Evolutionary conservation across 2,797 vertebrate genomes (phyloP), one percentile per base, ranked within the genome.

Genomic region (Myioborus miniatus): DNA sequence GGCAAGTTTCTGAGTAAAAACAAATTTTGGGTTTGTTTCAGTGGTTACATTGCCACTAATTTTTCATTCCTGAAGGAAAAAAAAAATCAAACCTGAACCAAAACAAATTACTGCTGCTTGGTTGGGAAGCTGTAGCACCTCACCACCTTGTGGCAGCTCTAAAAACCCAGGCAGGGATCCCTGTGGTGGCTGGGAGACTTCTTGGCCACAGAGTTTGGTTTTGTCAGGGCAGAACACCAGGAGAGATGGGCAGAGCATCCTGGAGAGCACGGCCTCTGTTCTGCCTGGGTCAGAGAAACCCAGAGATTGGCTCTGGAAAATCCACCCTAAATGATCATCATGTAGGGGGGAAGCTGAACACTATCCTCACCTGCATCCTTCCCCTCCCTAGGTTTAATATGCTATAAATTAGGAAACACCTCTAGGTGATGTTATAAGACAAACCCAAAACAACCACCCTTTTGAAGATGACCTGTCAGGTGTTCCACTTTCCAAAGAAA

Each of bases 391-490:
- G 27, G 6, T 50, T 70, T 81, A 52, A 26, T 59, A 29, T 43
- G 12, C 23, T 72, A 11, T 60, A 58, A 68, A 32, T 81, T 47
- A 27, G 15, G 44, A 89, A 69, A 70, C 32, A 39, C 83, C 87
- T 94, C 65, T 79, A 83, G 90, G 70, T 91, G 77, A 67, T 94
- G 76, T 89, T 87, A 1, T 47, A 77, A 84, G 63, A 89, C 77
- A 94, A 97, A 95, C 52, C 59, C 83, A 59, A 91, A 94, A 72
- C 41, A 82, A 34, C 29, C 15, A 3, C 55, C 37, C 67, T 79
- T 93, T 79, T 55, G 75, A 74, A 80, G 44, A n/a, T 21, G 29
- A 32, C 12, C 55, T 91, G 68, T 87, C 83, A 87, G 81, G 78
- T 10, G 1, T 50, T 72, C 14, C 37, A 10, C 37, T 70, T 87